Evolutionary conservation across 2,797 vertebrate species (phyloP).

Genomic region (Chiroxiphia lanceolata): DNA sequence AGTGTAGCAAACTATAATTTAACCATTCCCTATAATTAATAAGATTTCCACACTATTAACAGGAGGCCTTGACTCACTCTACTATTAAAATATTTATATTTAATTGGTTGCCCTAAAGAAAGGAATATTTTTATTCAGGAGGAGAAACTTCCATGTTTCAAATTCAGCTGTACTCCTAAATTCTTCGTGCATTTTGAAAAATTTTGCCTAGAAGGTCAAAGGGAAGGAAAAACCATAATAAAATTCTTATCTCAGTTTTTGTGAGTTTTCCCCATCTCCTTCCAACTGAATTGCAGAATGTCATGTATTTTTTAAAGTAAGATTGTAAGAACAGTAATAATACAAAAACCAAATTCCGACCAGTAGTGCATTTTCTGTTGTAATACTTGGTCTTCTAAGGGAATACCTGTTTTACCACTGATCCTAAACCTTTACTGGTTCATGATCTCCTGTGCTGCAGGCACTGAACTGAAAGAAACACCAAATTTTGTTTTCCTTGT

Average conservation of each 20-base stretch:
- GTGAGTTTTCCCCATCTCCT: neutral
- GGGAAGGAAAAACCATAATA: neutral
- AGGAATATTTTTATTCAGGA: neutral
- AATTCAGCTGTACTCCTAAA: neutral
- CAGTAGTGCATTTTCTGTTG: neutral
- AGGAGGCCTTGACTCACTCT: neutral
- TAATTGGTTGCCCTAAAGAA: neutral
- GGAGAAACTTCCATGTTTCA: neutral
- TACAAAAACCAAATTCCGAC: fast-evolving
- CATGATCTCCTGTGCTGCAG: neutral
- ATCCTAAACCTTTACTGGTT: neutral
- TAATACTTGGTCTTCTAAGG: neutral
- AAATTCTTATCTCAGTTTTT: neutral
- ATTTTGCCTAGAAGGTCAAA: neutral
- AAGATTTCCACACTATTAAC: neutral
- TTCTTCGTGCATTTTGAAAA: neutral
- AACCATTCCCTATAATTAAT: fast-evolving
- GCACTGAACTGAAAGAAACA: neutral
- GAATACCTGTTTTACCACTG: neutral
- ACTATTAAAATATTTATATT: neutral
- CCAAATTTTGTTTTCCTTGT: neutral
- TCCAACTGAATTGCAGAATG: neutral
- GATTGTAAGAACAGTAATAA: neutral
- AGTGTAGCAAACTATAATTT: neutral
- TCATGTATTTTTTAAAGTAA: neutral